Evolutionary conservation across 2,888 invertebrate species (phyloP), one percentile per base, ranked within the genome.

Genomic region (Carabus problematicus): DNA sequence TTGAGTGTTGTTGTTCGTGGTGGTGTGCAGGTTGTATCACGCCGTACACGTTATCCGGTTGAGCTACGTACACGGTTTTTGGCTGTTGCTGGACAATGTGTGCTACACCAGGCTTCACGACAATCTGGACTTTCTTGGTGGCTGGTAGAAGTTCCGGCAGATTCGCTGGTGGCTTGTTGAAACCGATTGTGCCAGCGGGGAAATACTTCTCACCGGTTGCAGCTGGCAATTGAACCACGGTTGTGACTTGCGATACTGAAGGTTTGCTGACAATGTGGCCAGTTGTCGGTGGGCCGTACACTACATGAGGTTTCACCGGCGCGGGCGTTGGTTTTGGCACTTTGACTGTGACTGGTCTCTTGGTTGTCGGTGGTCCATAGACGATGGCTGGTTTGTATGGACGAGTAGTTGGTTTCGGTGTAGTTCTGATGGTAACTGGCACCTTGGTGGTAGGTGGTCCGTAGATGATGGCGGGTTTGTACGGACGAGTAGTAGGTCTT

Each of bases 201-300:
- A 61, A 68, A 29, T 68, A 68, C 54, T 68, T 60, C 19, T 68
- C 68, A 16, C 68, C 68, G 12, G 54, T 59, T 40, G 66, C 66
- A 40, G 41, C 59, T 9, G 66, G 66, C 4, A 66, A 45, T 41
- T 66, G 66, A 58, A 66, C 66, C 1, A 66, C 40, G 9, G 66
- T 66, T 47, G 58, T 59, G 14, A 66, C 54, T 66, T 66, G 58
- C 1, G 52, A 59, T 8, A 66, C 42, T 12, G 49, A 52, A 2
- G 64, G 64, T 29, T 64, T 39, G 45, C 12, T 56, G 18, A 19
- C 8, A 8, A 29, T 7, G 8, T 19, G 8, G 18, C 7, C 55
- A 19, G 72, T 70, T 45, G 74, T 8, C 16, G 52, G 74, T 54
- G 75, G 73, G 64, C 71, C 72, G 55, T 72, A 73, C 8, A 61